Conservation (phyloP, 2,113 vertebrate species). For the Cyprinodon variegatus region DNA sequence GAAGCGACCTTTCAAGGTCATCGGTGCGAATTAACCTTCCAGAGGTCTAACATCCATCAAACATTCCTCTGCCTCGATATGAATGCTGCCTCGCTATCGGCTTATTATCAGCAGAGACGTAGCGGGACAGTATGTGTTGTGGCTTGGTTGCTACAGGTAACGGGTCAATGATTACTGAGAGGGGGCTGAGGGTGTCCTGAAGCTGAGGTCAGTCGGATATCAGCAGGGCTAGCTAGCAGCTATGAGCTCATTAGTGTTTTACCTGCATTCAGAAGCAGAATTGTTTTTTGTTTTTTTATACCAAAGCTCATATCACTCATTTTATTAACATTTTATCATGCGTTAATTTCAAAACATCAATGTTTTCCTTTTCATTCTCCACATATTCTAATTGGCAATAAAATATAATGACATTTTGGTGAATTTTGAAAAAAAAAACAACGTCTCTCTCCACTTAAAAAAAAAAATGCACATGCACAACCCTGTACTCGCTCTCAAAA, state of each 20-base stretch:
- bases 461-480: too few species aligned
- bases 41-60: slow-evolving; percentile 4
- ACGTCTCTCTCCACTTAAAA: too few species aligned
- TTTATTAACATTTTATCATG: too few species aligned
- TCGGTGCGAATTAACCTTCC: neutral
- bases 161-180: slow-evolving; percentile 78
- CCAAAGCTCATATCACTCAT: too few species aligned
- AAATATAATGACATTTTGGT: too few species aligned
- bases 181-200: slow-evolving; percentile 66
- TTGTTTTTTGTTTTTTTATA: slow-evolving; percentile 6
- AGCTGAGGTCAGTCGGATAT: slow-evolving; percentile 60
- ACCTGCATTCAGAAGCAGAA: slow-evolving; percentile 36
- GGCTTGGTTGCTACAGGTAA: slow-evolving; percentile 65
- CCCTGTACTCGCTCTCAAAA: too few species aligned
- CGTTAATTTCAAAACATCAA: too few species aligned
- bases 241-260: slow-evolving; percentile 32
- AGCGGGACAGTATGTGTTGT: slow-evolving; percentile 60
- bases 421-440: too few species aligned
- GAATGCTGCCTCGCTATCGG: slow-evolving; percentile 3
- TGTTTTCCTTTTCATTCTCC: too few species aligned
- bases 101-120: slow-evolving; percentile 46
- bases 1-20: neutral
- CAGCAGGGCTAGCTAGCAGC: slow-evolving; percentile 42
- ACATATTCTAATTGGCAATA: too few species aligned
- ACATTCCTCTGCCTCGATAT: neutral